These are phyloP conservation scores for Pteromalus puparum DNA, from an alignment of 1,140 invertebrate species.

Conservation along the genomic window DNA sequence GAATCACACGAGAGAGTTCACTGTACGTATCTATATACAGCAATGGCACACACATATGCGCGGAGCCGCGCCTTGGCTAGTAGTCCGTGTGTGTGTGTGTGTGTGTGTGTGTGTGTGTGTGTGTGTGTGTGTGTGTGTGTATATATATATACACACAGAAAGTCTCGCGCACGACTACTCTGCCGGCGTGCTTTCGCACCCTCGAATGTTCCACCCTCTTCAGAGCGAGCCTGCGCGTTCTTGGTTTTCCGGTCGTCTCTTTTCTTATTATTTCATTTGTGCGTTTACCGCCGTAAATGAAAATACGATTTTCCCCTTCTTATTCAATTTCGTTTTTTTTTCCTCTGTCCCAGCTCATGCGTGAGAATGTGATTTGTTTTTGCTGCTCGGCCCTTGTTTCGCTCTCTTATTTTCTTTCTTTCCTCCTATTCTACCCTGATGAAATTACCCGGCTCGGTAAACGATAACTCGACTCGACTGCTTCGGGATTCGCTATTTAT, in stretches of 20 bases:
- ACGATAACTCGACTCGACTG: too few relatives aligned
- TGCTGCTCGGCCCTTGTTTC: neutral
- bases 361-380: conserved; percentile 1
- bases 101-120: too few relatives aligned
- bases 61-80: neutral
- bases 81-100: too few relatives aligned
- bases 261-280: neutral
- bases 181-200: neutral
- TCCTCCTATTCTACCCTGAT: neutral
- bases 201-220: neutral
- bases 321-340: neutral
- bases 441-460: neutral
- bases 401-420: neutral
- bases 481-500: too few relatives aligned
- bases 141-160: neutral
- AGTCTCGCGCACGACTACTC: neutral
- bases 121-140: too few relatives aligned
- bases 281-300: neutral
- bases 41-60: neutral
- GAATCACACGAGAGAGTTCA: neutral
- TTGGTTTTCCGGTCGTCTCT: neutral
- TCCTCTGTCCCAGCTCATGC: neutral
- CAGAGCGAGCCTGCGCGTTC: too few relatives aligned
- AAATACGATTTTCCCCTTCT: conserved; percentile 12
- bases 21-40: neutral